These are phyloP conservation scores for Siniperca knerii DNA, from an alignment of 2,113 vertebrate genomes.

Conservation along the genomic window DNA sequence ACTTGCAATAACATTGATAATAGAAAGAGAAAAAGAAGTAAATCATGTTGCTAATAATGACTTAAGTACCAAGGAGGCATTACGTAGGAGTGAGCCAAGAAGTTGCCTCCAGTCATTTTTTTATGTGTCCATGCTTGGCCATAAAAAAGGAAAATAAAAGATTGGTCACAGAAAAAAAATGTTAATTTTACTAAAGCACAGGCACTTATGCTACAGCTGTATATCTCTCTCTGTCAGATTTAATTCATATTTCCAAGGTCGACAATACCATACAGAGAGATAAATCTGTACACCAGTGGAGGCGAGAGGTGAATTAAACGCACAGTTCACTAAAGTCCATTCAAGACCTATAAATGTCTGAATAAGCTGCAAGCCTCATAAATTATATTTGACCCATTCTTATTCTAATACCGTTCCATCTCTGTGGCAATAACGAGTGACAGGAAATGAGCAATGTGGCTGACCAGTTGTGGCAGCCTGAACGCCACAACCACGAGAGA, in stretches of 20 bases:
- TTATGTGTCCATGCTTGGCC: not conserved
- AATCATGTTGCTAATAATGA: not conserved
- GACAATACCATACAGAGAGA: slow-evolving; percentile 40
- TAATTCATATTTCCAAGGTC: slow-evolving; percentile 45
- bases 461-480: slow-evolving; percentile 17
- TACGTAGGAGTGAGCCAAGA: not conserved
- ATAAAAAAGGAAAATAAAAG: slow-evolving; percentile 16
- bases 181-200: slow-evolving; percentile 35
- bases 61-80: slow-evolving; percentile 5
- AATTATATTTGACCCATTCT: slow-evolving; percentile 57
- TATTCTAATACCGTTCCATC: slow-evolving; percentile 55
- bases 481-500: not conserved
- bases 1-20: not conserved
- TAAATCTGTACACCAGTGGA: slow-evolving; percentile 30
- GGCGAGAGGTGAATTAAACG: slow-evolving; percentile 54
- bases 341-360: slow-evolving; percentile 60
- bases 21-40: not conserved
- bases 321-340: slow-evolving; percentile 60
- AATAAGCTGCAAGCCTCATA: slow-evolving; percentile 40
- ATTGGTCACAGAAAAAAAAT: slow-evolving; percentile 7
- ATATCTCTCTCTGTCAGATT: slow-evolving; percentile 42
- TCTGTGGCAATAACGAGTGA: slow-evolving; percentile 34
- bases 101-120: not conserved
- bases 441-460: slow-evolving; percentile 18
- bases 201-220: slow-evolving; percentile 10